Percentiles rank a stretch among this genome's conserved stretches.
Conservation (phyloP, 2,113 vertebrate genomes). For the Jaculus jaculus region DNA sequence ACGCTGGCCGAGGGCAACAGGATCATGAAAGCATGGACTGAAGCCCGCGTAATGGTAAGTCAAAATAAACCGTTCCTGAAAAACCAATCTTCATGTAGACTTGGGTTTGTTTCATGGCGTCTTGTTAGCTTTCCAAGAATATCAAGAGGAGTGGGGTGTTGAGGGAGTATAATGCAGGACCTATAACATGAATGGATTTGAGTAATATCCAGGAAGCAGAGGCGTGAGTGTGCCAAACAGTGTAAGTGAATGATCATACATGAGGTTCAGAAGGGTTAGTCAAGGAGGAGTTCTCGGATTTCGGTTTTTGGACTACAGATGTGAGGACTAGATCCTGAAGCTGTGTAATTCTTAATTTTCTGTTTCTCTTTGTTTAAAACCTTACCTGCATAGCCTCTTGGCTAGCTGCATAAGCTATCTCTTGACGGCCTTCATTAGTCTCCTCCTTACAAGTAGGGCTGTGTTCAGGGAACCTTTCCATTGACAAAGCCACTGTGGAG, state of each 20-base stretch:
- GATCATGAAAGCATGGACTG: too few species aligned
- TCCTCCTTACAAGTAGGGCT: neutral
- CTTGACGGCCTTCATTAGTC: neutral
- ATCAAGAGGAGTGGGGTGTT: neutral
- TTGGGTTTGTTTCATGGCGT: neutral
- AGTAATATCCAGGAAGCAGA: neutral
- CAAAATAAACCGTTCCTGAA: too few species aligned
- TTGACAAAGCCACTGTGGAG: neutral
- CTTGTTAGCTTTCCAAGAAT: neutral
- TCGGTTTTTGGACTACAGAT: neutral
- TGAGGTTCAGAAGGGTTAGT: neutral
- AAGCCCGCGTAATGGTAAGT: too few species aligned
- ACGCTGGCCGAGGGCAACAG: too few species aligned
- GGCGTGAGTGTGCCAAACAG: neutral
- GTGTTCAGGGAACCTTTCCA: neutral
- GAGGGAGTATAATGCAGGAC: neutral
- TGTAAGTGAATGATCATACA: neutral
- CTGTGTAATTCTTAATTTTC: neutral
- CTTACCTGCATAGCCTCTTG: neutral
- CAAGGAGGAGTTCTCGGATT: neutral
- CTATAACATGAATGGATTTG: neutral
- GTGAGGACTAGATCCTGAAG: neutral
- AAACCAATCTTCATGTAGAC: neutral
- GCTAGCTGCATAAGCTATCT: neutral
- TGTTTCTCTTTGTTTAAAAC: neutral